phyloP scores from a whole-genome alignment of 1,140 invertebrate genomes.

The Portunus trituberculatus region DNA sequence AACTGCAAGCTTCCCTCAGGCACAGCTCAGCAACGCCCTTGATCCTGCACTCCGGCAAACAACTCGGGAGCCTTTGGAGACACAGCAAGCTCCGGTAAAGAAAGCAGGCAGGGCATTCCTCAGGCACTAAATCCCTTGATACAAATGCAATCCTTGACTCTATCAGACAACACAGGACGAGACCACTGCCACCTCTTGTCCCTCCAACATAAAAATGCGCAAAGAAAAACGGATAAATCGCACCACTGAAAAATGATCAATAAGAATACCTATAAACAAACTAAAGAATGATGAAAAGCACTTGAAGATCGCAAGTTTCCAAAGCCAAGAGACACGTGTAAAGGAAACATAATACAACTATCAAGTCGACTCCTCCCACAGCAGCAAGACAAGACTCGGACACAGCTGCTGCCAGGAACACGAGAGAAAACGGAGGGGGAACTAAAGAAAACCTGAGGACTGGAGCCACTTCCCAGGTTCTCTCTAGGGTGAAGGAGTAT shows the following conservation, averaged over 20 bases:
- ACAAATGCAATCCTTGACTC: neutral
- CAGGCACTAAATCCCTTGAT: neutral
- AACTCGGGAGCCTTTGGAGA: neutral
- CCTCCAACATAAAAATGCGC: too few relatives aligned
- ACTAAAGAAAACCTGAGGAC: neutral
- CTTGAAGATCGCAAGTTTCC: too few relatives aligned
- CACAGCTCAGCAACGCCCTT: too few relatives aligned
- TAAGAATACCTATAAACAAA: too few relatives aligned
- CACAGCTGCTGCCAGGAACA: neutral
- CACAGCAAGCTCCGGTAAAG: neutral
- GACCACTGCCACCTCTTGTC: too few relatives aligned
- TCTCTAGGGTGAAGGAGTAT: slow-evolving; percentile 10
- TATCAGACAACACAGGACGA: neutral
- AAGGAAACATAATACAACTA: too few relatives aligned
- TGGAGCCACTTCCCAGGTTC: neutral
- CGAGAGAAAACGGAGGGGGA: neutral
- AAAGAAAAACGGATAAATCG: too few relatives aligned
- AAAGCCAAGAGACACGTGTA: too few relatives aligned
- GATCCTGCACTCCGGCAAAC: neutral
- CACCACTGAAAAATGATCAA: too few relatives aligned
- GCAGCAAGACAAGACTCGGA: neutral
- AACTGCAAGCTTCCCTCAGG: too few relatives aligned
- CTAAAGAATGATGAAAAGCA: too few relatives aligned
- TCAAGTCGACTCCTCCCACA: neutral
- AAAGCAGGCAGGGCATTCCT: neutral